phyloP scores from a whole-genome alignment of 2,113 vertebrate genomes.

The Thinocorus orbignyianus region DNA sequence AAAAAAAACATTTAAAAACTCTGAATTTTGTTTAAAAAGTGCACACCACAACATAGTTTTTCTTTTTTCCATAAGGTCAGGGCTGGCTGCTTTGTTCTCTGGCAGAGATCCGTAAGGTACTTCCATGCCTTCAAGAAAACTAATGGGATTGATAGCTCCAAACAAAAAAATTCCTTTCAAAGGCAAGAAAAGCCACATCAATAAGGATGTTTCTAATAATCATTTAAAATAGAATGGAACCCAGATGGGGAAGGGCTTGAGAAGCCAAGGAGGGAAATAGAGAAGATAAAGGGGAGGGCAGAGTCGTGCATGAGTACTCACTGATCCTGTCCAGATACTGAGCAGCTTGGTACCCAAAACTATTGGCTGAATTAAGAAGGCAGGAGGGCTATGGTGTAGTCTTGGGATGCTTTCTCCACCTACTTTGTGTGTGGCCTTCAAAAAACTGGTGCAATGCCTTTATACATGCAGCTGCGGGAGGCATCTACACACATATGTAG shows the following conservation, averaged over 20 bases:
- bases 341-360: background rate
- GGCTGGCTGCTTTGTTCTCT: background rate
- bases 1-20: background rate
- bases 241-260: background rate
- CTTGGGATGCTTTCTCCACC: background rate
- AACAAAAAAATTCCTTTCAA: background rate
- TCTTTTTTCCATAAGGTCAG: background rate
- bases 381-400: background rate
- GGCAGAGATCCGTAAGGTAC: background rate
- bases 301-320: background rate
- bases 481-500: background rate
- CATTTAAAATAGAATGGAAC: background rate
- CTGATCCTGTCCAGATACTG: background rate
- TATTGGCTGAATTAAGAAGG: background rate
- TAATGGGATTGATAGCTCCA: background rate
- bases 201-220: background rate
- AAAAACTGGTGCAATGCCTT: background rate
- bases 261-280: background rate
- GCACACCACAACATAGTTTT: background rate
- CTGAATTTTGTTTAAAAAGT: background rate
- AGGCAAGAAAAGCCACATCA: background rate
- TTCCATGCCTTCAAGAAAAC: background rate
- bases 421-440: background rate
- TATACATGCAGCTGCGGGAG: fast-evolving
- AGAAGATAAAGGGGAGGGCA: background rate